Evolutionary conservation across 1,140 invertebrate species (phyloP).

Genomic region (Sycophaga agraensis): DNA sequence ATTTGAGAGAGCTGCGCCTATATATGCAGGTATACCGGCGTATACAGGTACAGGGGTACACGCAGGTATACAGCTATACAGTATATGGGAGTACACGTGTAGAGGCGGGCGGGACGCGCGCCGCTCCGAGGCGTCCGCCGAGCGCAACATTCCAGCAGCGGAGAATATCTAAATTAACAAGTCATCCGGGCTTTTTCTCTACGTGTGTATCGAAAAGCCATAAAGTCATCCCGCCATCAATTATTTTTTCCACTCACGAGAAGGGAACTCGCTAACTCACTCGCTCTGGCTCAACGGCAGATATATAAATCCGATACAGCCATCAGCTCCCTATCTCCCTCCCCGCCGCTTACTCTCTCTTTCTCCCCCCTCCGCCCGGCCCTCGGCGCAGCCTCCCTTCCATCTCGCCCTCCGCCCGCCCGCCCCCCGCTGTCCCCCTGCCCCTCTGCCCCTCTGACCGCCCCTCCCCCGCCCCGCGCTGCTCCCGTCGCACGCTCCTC

Average conservation of each 20-base stretch:
- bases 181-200: slow-evolving; percentile 20
- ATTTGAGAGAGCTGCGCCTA: slow-evolving; percentile 11
- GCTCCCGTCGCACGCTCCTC: too few relatives aligned
- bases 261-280: slow-evolving; percentile 23
- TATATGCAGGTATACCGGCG: too few relatives aligned
- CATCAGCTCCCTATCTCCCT: not conserved
- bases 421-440: too few relatives aligned
- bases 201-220: slow-evolving; percentile 27
- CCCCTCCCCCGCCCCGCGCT: too few relatives aligned
- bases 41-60: too few relatives aligned
- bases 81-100: not conserved
- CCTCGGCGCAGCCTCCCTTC: too few relatives aligned
- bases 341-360: slow-evolving; percentile 21
- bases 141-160: slow-evolving; percentile 17
- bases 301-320: slow-evolving; percentile 15
- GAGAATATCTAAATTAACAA: slow-evolving; percentile 30
- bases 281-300: not conserved
- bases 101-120: not conserved
- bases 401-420: too few relatives aligned
- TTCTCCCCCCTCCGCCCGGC: not conserved
- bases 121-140: not conserved
- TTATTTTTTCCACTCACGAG: slow-evolving; percentile 28
- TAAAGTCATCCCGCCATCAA: slow-evolving; percentile 29
- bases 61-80: not conserved
- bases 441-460: too few relatives aligned